Evolutionary conservation across 2,113 vertebrate genomes (phyloP).

Genomic region (Saimiri boliviensis): DNA sequence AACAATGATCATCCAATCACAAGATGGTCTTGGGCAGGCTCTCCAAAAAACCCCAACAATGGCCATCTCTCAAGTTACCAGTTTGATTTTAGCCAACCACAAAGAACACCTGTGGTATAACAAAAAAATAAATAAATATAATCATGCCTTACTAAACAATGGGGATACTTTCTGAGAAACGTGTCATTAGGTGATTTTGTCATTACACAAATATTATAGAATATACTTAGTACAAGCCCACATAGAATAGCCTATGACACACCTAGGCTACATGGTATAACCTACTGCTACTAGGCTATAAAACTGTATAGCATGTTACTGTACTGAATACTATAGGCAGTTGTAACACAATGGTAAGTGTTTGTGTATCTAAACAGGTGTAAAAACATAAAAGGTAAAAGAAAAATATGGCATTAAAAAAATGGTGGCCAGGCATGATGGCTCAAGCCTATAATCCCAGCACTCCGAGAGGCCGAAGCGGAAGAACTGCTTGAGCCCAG

Average conservation of each 20-base stretch:
- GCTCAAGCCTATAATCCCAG: too few relatives aligned
- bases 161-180: background rate
- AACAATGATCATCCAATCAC: background rate
- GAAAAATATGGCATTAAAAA: background rate
- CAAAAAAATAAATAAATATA: background rate
- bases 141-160: background rate
- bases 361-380: background rate
- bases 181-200: background rate
- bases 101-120: background rate
- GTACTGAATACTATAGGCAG: background rate
- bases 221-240: background rate
- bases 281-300: background rate
- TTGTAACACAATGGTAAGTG: background rate
- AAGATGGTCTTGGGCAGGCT: too few relatives aligned
- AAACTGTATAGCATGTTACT: background rate
- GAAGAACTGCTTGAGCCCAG: too few relatives aligned
- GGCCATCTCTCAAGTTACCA: background rate
- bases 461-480: too few relatives aligned
- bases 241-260: background rate
- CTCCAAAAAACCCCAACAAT: background rate
- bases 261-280: background rate
- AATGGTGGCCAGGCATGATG: too few relatives aligned
- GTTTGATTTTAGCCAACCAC: background rate
- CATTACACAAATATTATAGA: background rate
- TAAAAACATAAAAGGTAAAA: background rate